phyloP scores from a whole-genome alignment of 2,888 invertebrate species.

The Autographa pulchrina region DNA sequence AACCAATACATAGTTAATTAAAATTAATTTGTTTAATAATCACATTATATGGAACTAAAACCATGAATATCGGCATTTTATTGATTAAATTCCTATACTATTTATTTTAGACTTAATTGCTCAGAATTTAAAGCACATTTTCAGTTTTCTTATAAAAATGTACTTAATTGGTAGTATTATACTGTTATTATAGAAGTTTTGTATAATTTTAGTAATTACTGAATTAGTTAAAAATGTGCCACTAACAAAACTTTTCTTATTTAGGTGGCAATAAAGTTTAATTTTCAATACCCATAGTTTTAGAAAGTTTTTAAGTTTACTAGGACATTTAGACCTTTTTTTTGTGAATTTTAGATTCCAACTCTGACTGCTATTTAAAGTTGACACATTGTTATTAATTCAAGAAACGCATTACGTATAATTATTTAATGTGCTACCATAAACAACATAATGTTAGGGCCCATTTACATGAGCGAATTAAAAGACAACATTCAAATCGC shows the following conservation, averaged over 20 bases:
- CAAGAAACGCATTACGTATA: not conserved
- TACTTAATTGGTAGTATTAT: not conserved
- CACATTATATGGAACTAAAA: not conserved
- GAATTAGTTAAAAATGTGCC: not conserved
- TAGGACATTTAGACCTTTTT: too few relatives aligned
- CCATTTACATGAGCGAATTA: not conserved
- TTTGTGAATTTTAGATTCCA: too few relatives aligned
- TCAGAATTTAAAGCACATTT: not conserved
- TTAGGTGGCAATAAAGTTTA: too few relatives aligned
- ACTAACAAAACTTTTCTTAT: not conserved
- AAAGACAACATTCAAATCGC: too few relatives aligned
- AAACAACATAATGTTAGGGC: not conserved
- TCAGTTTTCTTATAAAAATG: not conserved
- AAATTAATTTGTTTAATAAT: slow-evolving; percentile 1
- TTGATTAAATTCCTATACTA: not conserved
- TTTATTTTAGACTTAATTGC: not conserved
- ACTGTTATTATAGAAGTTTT: not conserved
- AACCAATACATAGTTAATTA: not conserved
- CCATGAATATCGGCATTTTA: slow-evolving; percentile 5
- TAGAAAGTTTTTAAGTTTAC: too few relatives aligned
- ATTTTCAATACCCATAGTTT: too few relatives aligned
- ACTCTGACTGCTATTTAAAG: not conserved
- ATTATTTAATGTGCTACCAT: not conserved
- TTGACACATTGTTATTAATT: not conserved
- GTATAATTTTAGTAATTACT: not conserved